These are phyloP conservation scores for Fukomys damarensis DNA, from an alignment of 2,113 vertebrate genomes.

Conservation along the genomic window DNA sequence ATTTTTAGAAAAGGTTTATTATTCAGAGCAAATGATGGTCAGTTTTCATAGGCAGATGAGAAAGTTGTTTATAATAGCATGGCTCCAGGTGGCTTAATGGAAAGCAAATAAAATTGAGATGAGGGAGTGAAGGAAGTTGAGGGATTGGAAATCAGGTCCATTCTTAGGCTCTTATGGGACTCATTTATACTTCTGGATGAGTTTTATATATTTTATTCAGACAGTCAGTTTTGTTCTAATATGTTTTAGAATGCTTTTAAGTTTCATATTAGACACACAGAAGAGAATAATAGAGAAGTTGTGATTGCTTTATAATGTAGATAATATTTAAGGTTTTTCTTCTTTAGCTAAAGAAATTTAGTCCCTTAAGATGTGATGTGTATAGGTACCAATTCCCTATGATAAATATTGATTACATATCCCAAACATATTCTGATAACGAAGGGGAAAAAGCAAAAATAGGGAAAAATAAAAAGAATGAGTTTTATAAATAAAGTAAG, in stretches of 20 bases:
- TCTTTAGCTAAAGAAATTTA: not conserved
- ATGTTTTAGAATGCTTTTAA: not conserved
- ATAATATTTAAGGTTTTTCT: not conserved
- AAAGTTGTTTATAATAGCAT: slow-evolving; percentile 11
- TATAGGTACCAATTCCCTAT: not conserved
- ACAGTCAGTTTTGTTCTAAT: not conserved
- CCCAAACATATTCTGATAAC: not conserved
- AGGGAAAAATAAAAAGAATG: not conserved
- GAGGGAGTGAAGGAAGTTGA: not conserved
- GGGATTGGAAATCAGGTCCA: not conserved
- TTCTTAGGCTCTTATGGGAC: not conserved
- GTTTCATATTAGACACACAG: not conserved
- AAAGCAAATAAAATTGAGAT: not conserved
- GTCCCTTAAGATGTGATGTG: not conserved
- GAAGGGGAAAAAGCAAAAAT: not conserved
- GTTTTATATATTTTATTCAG: not conserved
- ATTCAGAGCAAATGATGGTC: not conserved
- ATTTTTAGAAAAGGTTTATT: slow-evolving; percentile 24
- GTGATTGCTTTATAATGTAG: slow-evolving; percentile 29
- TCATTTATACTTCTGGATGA: not conserved
- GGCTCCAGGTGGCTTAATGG: not conserved
- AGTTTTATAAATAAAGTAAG: not conserved
- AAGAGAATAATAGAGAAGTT: slow-evolving; percentile 22
- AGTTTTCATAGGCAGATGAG: not conserved
- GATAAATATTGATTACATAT: not conserved